A percentile compares a stretch with the other conserved stretches of the same genome.
phyloP scores from a whole-genome alignment of 1,140 invertebrate genomes.

The Drosophila parvula region DNA sequence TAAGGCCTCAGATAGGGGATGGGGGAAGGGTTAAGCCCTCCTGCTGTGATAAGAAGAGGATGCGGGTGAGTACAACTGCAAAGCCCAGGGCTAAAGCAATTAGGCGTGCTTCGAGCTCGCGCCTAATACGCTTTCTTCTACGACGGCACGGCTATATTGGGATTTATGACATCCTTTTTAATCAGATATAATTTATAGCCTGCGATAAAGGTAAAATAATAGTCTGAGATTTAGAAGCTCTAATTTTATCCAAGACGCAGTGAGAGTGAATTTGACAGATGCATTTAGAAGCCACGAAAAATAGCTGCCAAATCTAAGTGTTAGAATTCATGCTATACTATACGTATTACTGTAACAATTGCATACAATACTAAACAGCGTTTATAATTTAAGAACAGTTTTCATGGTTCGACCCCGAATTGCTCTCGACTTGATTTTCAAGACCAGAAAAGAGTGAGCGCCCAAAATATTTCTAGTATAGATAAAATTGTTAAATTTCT shows the following conservation, averaged over 20 bases:
- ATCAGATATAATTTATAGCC: constrained; percentile 70
- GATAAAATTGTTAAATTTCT: too few relatives aligned
- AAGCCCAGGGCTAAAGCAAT: constrained; percentile 52
- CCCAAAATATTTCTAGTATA: too few relatives aligned
- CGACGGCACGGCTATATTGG: constrained; percentile 51
- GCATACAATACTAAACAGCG: too few relatives aligned
- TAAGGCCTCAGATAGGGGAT: constrained; percentile 15
- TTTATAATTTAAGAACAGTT: too few relatives aligned
- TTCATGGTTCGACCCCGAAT: too few relatives aligned
- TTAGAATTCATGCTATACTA: too few relatives aligned
- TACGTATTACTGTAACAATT: too few relatives aligned
- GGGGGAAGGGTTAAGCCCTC: constrained; percentile 48
- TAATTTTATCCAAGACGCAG: not conserved
- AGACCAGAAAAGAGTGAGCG: too few relatives aligned
- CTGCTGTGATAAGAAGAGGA: constrained; percentile 3
- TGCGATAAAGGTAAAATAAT: constrained; percentile 72
- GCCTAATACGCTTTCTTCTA: not conserved
- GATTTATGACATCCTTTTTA: constrained; percentile 71
- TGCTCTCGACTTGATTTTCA: too few relatives aligned
- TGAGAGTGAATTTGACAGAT: not conserved
- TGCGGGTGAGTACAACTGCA: constrained; percentile 7
- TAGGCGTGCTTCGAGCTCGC: constrained; percentile 37
- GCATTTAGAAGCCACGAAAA: not conserved
- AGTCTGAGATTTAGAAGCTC: constrained; percentile 2
- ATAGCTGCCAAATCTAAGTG: not conserved